Percentiles rank a stretch among this genome's conserved stretches.
phyloP scores from a whole-genome alignment of 1,140 invertebrate genomes.

The Vanessa tameamea region DNA sequence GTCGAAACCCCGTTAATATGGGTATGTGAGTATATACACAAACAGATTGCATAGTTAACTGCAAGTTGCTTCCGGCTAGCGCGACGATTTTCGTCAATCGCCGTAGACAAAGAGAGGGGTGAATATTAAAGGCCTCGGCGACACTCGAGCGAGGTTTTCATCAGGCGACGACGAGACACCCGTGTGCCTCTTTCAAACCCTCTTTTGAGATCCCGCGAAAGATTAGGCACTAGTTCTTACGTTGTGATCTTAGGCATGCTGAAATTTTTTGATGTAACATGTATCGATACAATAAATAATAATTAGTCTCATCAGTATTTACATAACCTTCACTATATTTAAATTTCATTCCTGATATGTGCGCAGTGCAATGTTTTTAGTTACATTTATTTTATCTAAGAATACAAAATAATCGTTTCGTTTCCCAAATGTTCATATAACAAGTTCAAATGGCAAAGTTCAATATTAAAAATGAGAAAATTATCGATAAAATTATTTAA shows the following conservation, averaged over 20 bases:
- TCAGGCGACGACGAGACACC: conserved; percentile 63
- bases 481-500: background rate
- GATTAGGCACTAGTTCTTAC: conserved; percentile 77
- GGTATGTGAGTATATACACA: background rate
- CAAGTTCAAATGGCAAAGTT: background rate
- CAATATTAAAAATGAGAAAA: background rate
- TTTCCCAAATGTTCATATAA: background rate
- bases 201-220: conserved; percentile 76
- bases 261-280: background rate
- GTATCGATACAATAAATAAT: background rate
- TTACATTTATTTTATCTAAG: no score
- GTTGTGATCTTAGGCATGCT: conserved; percentile 40
- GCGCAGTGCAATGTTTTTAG: no score
- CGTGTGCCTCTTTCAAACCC: conserved; percentile 66
- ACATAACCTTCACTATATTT: no score
- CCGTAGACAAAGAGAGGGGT: conserved; percentile 68
- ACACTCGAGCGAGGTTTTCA: conserved; percentile 74
- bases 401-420: no score
- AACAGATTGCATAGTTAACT: conserved; percentile 49
- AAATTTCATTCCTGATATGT: no score
- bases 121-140: conserved; percentile 72
- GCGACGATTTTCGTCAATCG: conserved; percentile 76
- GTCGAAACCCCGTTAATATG: conserved; percentile 17
- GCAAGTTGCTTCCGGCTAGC: conserved; percentile 41
- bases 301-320: no score